Base-by-base conservation (phyloP, 2,113 vertebrate species). In the Colius striatus region DNA sequence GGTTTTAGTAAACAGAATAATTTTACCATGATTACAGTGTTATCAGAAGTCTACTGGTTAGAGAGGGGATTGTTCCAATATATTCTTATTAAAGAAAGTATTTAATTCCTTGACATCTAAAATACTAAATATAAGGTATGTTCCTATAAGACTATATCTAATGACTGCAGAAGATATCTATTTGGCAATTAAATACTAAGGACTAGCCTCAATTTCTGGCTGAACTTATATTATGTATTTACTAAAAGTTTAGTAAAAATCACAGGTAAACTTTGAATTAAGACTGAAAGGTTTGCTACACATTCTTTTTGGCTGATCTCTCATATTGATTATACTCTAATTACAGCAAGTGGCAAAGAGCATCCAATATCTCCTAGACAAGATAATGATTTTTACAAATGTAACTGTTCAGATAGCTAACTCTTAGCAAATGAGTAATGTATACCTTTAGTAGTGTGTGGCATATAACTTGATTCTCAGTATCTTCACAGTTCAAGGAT, bases 21-120 rank as follows among this genome's bases (percentile, higher is more conserved):
- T 22, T 85, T 87, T 73, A 54, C 5, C 21, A 26, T 43, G 1
- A 83, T 50, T 76, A 30, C 67, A 60, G 32, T 88, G 61, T 68
- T 58, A 84, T 73, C 54, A 91, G 66, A 91, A 92, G 62, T 87
- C 74, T 95, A 67, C 67, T 85, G 61, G 68, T 91, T 92, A 94
- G 58, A 92, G 68, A 91, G 10, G 54, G 48, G 79, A 88, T 76
- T 72, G 7, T 82, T 76, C 75, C 48, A 75, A 10, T 84, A 67
- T 1, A 0, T 57, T 13, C 16, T 12, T 63, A 29, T 55, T 48
- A 53, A 89, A 95, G 29, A 84, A 60, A 73, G 34, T 70, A 89
- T 76, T 70, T 89, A 14, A 34, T 89, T 78, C 74, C 55, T 91
- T 84, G 71, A 75, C 73, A 87, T 91, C 79, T 92, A 71, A 93